Conservation (phyloP, 2,797 vertebrate species). For the Malacoctenus gilli region DNA sequence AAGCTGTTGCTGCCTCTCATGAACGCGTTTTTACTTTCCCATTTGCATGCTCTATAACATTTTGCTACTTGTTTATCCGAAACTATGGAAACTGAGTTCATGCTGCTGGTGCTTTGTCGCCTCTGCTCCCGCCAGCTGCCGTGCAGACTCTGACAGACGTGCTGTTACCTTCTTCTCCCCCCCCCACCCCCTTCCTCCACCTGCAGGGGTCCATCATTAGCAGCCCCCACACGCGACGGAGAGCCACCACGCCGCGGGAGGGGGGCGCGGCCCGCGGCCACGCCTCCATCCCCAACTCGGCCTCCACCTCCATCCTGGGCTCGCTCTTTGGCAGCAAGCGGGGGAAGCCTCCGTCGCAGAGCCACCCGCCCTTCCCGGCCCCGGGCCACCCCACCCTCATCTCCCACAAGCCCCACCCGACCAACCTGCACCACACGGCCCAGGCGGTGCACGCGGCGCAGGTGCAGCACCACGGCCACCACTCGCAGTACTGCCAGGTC, state of each 20-base stretch:
- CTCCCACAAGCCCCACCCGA: conserved; percentile 84
- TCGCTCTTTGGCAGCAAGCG: conserved; percentile 92
- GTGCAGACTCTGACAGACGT: conserved; percentile 49
- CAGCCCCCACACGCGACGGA: conserved; percentile 92
- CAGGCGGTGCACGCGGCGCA: conserved; percentile 72
- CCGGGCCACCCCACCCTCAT: conserved; percentile 84
- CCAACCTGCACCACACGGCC: conserved; percentile 84
- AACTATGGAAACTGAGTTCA: conserved; percentile 40
- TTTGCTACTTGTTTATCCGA: conserved; percentile 77
- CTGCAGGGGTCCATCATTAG: conserved; percentile 99
- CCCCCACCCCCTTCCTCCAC: no score
- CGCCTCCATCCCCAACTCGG: conserved; percentile 87
- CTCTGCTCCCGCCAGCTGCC: conserved; percentile 22
- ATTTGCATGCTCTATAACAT: conserved; percentile 79
- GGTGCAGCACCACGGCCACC: conserved; percentile 80
- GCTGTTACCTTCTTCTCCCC: conserved; percentile 66
- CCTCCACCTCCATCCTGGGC: conserved; percentile 89
- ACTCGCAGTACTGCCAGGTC: conserved; percentile 86
- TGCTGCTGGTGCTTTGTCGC: conserved; percentile 45
- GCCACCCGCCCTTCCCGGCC: conserved; percentile 76
- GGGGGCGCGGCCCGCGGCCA: conserved; percentile 87
- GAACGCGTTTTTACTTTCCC: conserved; percentile 75
- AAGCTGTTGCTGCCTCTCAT: conserved; percentile 68
- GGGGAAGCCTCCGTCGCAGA: conserved; percentile 85
- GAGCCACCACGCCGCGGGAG: conserved; percentile 88